Percentiles rank a stretch among this genome's conserved stretches.
These are phyloP conservation scores for Rhagoletis pomonella DNA, from an alignment of 1,140 invertebrate genomes.

Conservation along the genomic window DNA sequence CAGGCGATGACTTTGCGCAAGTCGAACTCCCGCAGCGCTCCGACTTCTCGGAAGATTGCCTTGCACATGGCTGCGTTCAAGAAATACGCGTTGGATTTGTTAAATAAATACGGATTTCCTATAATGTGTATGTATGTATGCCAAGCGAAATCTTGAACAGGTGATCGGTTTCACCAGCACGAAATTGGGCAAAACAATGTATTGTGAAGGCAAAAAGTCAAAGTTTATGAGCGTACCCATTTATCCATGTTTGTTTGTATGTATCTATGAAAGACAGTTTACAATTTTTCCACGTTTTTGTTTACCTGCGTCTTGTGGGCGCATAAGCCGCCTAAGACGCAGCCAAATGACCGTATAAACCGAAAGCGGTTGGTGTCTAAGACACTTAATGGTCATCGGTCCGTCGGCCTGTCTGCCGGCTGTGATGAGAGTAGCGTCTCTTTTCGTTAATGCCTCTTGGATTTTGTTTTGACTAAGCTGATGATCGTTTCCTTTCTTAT, in stretches of 20 bases:
- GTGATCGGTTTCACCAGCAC: conserved; percentile 13
- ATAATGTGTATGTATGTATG: neutral
- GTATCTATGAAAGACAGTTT: neutral
- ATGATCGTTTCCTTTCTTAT: no score
- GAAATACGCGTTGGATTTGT: neutral
- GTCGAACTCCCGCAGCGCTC: conserved; percentile 28
- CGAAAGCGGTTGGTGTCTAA: neutral
- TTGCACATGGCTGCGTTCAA: neutral
- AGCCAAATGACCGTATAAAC: conserved; percentile 27
- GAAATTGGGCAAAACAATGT: conserved; percentile 50
- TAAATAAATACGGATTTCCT: neutral
- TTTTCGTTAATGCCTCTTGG: neutral
- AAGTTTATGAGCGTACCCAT: neutral
- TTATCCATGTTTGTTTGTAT: neutral
- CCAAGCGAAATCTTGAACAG: conserved; percentile 24
- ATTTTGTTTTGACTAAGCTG: neutral
- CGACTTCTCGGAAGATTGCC: conserved; percentile 24
- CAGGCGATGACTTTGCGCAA: conserved; percentile 37
- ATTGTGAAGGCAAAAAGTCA: conserved; percentile 44
- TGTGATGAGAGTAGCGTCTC: neutral
- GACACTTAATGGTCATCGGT: neutral
- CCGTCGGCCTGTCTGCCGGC: neutral
- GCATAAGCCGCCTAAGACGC: neutral
- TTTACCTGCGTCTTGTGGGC: conserved; percentile 18
- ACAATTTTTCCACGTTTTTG: neutral